Evolutionary conservation across 1,140 invertebrate species (phyloP), one percentile per base, ranked within the genome.

Genomic region (Drosophila busckii): DNA sequence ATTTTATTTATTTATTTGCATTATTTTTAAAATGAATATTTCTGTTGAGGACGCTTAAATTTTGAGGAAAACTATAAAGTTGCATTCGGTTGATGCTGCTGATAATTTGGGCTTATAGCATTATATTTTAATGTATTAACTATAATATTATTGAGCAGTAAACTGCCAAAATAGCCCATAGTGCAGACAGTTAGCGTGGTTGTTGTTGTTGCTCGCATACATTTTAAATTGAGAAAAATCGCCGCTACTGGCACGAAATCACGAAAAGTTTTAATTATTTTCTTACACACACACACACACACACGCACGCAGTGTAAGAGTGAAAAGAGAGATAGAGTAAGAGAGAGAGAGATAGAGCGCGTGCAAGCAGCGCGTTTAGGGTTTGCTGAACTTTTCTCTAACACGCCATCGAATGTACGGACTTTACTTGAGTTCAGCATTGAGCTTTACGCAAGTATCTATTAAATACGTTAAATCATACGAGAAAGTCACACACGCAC

Each of bases 191-290:
- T 29, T 31, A 31, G 53, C 55, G 40, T 52, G 46, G 28, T 29
- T 45, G 32, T 44, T 73, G 50, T 26, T 59, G 70, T 28, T 58
- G 64, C 20, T 55, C 34, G 75, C 82, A 82, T 80, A 65, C 75
- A 75, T 80, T 80, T 80, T 73, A 80, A 80, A 80, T 82, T 75
- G 75, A 82, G 75, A 80, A 80, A 78, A 80, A 80, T 80, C 75
- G 75, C 69, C 66, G 69, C 64, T 37, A 82, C 67, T 76, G 73
- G 75, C 75, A 80, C 73, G 73, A 82, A 80, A 82, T 80, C 73
- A 80, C 75, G 65, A 82, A 80, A 78, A 80, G 69, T 80, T 80
- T 80, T 80, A 80, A 80, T 80, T 80, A 80, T 80, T 80, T 80
- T 80, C 75, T 82, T 82, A 78, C 75, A 82, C 69, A 69, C 75